phyloP scores from a whole-genome alignment of 2,797 vertebrate species.

The Melanogrammus aeglefinus region DNA sequence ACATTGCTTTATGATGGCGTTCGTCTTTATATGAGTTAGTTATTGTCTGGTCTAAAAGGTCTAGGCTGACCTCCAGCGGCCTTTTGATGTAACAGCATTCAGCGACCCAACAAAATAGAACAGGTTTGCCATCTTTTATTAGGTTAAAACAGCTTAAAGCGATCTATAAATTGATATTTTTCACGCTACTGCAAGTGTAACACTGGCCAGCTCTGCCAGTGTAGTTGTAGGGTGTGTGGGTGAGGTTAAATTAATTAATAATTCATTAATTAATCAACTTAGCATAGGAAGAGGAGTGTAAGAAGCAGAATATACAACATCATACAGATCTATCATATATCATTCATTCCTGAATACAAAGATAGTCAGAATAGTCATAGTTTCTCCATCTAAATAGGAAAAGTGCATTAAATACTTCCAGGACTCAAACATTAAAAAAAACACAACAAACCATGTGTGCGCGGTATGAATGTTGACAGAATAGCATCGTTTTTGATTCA shows the following conservation, averaged over 20 bases:
- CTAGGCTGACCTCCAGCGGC: conserved; percentile 18
- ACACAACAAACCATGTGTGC: neutral
- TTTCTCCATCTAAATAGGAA: neutral
- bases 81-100: neutral
- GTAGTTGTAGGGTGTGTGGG: neutral
- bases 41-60: neutral
- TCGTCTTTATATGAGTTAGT: neutral
- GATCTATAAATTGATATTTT: neutral
- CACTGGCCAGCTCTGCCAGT: neutral
- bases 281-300: neutral
- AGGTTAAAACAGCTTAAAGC: conserved; percentile 5
- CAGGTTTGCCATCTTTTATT: neutral
- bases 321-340: neutral
- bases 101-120: neutral
- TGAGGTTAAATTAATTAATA: neutral
- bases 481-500: neutral
- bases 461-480: neutral
- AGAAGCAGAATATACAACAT: conserved; percentile 3
- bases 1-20: neutral
- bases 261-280: neutral
- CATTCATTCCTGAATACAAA: neutral
- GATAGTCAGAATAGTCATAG: neutral
- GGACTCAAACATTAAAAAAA: neutral
- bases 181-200: neutral
- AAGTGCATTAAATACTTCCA: conserved; percentile 7